These are phyloP conservation scores for Rhagologus leucostigma DNA, from an alignment of 2,113 vertebrate genomes.

Conservation along the genomic window DNA sequence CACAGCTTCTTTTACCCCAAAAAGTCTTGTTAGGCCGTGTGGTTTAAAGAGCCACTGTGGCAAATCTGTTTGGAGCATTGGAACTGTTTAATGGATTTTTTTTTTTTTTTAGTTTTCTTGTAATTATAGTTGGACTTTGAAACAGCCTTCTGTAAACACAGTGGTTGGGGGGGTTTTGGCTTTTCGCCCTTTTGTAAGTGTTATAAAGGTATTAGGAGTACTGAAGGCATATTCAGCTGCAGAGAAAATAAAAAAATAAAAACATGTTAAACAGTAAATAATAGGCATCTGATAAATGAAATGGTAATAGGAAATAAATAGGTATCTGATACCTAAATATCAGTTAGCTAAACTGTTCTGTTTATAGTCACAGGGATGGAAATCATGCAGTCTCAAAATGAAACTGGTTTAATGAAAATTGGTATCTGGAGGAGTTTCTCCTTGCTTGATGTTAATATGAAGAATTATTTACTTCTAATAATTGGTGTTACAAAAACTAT, in stretches of 20 bases:
- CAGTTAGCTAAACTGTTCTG: background rate
- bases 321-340: background rate
- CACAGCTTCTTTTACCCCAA: constrained; percentile 50
- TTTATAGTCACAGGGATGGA: background rate
- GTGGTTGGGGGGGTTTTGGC: background rate
- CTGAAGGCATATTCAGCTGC: background rate
- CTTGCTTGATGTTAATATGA: background rate
- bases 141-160: background rate
- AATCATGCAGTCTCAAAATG: background rate
- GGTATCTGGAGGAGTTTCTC: background rate
- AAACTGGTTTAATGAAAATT: background rate
- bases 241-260: background rate
- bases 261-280: background rate
- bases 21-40: constrained; percentile 10
- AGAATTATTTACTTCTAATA: background rate
- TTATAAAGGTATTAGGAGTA: background rate
- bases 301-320: background rate
- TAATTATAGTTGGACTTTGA: constrained; percentile 5
- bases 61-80: constrained; percentile 46
- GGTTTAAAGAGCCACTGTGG: constrained; percentile 43
- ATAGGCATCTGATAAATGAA: background rate
- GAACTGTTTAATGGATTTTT: background rate
- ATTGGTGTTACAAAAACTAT: background rate
- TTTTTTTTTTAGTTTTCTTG: background rate
- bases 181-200: background rate